Percentiles rank a stretch among this genome's conserved stretches.
Conservation (phyloP, 1,140 invertebrate genomes). For the Euura saliciscinereae region DNA sequence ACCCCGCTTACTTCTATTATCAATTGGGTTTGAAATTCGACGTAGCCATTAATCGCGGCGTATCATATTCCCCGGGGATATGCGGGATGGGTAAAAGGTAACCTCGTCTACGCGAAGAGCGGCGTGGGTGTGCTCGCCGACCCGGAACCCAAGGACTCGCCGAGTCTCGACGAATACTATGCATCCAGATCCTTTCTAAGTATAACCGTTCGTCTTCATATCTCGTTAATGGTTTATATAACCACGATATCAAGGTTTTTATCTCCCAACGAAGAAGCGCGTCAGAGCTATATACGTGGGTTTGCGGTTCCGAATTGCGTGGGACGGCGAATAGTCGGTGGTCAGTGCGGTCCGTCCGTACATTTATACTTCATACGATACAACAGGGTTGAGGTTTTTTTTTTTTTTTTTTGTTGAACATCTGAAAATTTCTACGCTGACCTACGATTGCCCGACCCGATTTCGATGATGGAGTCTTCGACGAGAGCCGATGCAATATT, state of each 20-base stretch:
- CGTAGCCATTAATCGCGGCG: no score
- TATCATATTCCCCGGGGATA: no score
- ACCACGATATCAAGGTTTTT: not conserved
- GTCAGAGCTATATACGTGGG: not conserved
- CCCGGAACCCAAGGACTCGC: not conserved
- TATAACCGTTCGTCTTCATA: conserved; percentile 2
- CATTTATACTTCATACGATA: no score
- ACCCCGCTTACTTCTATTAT: no score
- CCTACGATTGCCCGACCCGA: no score
- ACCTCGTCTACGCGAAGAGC: not conserved
- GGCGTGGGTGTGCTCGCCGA: conserved; percentile 3
- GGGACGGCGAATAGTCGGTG: not conserved
- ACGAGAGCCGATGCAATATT: conserved; percentile 38
- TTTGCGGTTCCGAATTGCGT: not conserved
- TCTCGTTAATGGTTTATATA: conserved; percentile 7
- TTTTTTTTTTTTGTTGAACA: no score
- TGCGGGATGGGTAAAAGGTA: not conserved
- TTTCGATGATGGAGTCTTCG: no score
- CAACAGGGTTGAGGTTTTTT: no score
- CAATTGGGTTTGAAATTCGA: no score
- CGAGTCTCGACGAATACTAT: not conserved
- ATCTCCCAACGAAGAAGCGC: not conserved
- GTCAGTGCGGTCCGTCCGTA: not conserved
- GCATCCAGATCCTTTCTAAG: conserved; percentile 1
- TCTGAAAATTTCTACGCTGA: no score